Conservation (phyloP, 2,797 vertebrate species). For the Rhinichthys osculus region DNA sequence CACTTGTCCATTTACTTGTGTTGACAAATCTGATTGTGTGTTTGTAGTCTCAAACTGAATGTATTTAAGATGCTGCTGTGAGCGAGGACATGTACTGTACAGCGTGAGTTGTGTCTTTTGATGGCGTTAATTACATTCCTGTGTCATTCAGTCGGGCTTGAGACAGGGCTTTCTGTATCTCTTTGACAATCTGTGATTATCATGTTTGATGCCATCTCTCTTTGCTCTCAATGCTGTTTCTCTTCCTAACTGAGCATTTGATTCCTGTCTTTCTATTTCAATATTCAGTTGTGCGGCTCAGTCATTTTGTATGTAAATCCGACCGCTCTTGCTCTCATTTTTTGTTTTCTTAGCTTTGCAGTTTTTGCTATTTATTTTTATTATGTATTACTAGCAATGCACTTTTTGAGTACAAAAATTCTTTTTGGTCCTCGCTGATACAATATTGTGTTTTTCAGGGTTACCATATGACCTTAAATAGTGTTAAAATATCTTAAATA, state of each 20-base stretch:
- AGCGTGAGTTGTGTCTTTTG: slow-evolving; percentile 15
- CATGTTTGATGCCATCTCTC: slow-evolving; percentile 18
- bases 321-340: background rate
- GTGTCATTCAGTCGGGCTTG: slow-evolving; percentile 40
- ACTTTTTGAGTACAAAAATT: background rate
- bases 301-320: slow-evolving; percentile 20
- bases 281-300: slow-evolving; percentile 5
- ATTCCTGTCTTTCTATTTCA: slow-evolving; percentile 4
- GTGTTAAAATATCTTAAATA: background rate
- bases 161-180: slow-evolving; percentile 28
- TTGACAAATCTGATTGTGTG: slow-evolving; percentile 31
- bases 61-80: slow-evolving; percentile 6
- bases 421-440: background rate
- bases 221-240: slow-evolving; percentile 20
- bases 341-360: background rate
- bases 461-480: background rate
- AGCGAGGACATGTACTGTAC: slow-evolving; percentile 3
- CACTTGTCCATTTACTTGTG: slow-evolving; percentile 46
- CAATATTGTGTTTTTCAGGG: background rate
- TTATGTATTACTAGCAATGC: background rate
- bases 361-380: background rate
- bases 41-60: slow-evolving; percentile 38
- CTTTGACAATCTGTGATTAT: slow-evolving; percentile 45
- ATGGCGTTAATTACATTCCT: slow-evolving; percentile 45
- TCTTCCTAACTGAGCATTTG: slow-evolving; percentile 21